Percentiles rank a stretch among this genome's conserved stretches.
Conservation (phyloP, 1,140 invertebrate genomes). For the Drepana arcuata region DNA sequence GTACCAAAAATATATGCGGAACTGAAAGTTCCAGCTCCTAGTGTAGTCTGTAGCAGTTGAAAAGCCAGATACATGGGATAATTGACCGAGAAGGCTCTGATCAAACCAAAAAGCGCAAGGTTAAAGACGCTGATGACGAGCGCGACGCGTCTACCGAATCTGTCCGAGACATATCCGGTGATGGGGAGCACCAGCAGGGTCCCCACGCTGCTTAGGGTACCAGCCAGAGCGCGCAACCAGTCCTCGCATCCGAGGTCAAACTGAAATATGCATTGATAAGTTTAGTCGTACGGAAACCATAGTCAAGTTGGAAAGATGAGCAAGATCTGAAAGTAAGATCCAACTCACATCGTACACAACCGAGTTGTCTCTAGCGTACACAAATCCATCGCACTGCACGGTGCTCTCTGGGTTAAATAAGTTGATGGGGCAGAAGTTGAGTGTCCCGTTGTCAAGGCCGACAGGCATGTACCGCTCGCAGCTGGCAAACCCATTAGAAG, state of each 20-base stretch:
- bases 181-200: constrained; percentile 47
- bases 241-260: constrained; percentile 47
- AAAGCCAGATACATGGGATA: constrained; percentile 76
- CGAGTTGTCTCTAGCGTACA: constrained; percentile 46
- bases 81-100: constrained; percentile 76
- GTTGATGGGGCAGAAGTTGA: constrained; percentile 30
- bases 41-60: constrained; percentile 76
- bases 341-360: constrained; percentile 58
- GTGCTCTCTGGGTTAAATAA: constrained; percentile 27
- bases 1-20: constrained; percentile 59
- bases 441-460: constrained; percentile 16
- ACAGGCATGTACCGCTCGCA: constrained; percentile 32
- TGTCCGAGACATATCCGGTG: constrained; percentile 72
- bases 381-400: constrained; percentile 38
- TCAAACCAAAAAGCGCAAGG: constrained; percentile 73
- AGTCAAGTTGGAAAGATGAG: no score
- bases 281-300: no score
- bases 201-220: constrained; percentile 44
- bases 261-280: constrained; percentile 25
- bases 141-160: constrained; percentile 74
- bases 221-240: constrained; percentile 37
- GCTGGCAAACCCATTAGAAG: constrained; percentile 18
- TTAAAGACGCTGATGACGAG: constrained; percentile 75
- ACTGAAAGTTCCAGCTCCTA: constrained; percentile 58
- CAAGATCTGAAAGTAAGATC: no score